Evolutionary conservation across 2,888 invertebrate species (phyloP).

Genomic region (Yponomeuta plumbellus): DNA sequence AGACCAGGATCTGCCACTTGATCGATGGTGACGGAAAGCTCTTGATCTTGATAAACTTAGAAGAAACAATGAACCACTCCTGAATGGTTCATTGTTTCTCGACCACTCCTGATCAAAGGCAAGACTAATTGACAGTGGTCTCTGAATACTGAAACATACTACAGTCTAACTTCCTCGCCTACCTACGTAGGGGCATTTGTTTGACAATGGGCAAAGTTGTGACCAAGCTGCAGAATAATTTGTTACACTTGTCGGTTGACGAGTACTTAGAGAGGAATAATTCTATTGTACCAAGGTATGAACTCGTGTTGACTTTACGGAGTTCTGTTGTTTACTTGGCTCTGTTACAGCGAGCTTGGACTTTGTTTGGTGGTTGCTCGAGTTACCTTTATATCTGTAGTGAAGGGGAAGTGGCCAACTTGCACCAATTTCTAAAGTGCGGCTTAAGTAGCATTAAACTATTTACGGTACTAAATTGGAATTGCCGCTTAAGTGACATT

Average conservation of each 20-base stretch:
- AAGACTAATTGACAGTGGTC: too few species aligned
- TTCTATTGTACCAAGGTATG: background rate
- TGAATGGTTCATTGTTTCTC: too few species aligned
- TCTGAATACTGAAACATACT: background rate
- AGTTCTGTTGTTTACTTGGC: background rate
- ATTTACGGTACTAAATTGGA: too few species aligned
- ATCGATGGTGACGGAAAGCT: too few species aligned
- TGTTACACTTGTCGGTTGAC: background rate
- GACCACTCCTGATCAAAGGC: too few species aligned
- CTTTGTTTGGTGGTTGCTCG: background rate
- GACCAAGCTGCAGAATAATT: background rate
- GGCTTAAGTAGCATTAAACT: too few species aligned
- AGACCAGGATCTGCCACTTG: too few species aligned
- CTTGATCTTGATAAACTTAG: too few species aligned
- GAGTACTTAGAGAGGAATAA: background rate
- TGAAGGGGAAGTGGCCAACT: background rate
- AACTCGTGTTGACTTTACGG: background rate
- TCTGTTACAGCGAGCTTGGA: background rate
- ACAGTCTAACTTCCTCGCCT: background rate
- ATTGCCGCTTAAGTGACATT: too few species aligned
- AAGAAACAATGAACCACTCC: too few species aligned
- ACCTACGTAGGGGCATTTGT: background rate
- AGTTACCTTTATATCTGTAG: background rate
- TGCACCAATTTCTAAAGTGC: too few species aligned
- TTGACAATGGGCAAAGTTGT: background rate